These are phyloP conservation scores for Lochmaea capreae DNA, from an alignment of 2,888 invertebrate species.

Conservation along the genomic window DNA sequence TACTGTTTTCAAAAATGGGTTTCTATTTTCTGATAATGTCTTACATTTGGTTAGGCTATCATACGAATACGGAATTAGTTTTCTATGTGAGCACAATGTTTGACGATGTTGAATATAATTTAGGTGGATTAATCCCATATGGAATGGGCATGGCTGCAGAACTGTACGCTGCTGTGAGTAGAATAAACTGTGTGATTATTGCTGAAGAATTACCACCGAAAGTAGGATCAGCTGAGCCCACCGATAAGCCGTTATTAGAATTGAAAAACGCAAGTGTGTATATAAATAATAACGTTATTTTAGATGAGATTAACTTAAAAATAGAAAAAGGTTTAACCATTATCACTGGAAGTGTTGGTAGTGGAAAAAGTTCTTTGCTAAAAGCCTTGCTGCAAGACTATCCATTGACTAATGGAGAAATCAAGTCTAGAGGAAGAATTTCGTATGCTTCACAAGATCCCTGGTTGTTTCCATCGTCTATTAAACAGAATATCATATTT, in stretches of 20 bases:
- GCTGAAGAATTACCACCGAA: constrained; percentile 42
- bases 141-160: constrained; percentile 63
- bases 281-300: constrained; percentile 55
- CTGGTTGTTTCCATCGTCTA: constrained; percentile 58
- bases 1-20: constrained; percentile 51
- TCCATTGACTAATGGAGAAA: constrained; percentile 46
- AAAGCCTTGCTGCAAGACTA: constrained; percentile 55
- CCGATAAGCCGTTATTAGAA: constrained; percentile 35
- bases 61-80: constrained; percentile 49
- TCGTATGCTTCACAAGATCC: constrained; percentile 59
- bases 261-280: constrained; percentile 39
- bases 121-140: constrained; percentile 91
- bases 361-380: constrained; percentile 56
- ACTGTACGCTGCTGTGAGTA: constrained; percentile 49
- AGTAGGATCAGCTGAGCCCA: constrained; percentile 17
- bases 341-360: constrained; percentile 72
- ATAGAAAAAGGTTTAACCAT: constrained; percentile 66
- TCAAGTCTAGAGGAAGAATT: constrained; percentile 49
- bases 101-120: constrained; percentile 72
- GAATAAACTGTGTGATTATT: constrained; percentile 45
- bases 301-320: constrained; percentile 64
- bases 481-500: constrained; percentile 60
- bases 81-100: constrained; percentile 47
- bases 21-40: constrained; percentile 53
- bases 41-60: constrained; percentile 49